Conservation (phyloP, 2,797 vertebrate species). For the Sebastes aleutianus region DNA sequence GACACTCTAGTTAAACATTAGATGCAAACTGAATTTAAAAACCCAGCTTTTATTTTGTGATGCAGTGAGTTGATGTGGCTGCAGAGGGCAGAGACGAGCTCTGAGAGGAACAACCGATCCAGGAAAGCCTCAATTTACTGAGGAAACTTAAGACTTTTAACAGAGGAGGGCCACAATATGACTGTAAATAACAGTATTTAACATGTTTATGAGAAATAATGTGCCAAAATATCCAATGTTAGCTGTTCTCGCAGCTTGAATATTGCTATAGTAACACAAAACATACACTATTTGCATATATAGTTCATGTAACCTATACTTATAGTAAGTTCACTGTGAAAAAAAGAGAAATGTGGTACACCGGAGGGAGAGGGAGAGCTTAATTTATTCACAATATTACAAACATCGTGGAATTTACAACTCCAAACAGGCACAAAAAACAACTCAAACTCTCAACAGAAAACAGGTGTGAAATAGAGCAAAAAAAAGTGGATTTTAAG, state of each 20-base stretch:
- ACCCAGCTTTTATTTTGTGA: not conserved
- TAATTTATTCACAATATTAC: constrained; percentile 83
- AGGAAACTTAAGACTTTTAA: not conserved
- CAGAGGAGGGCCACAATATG: too few species aligned
- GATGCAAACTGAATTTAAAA: not conserved
- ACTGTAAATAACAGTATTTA: not conserved
- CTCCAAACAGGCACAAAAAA: constrained; percentile 65
- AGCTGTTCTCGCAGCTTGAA: not conserved
- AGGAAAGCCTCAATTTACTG: not conserved
- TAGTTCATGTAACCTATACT: not conserved
- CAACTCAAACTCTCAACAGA: constrained; percentile 35
- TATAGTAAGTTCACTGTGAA: not conserved
- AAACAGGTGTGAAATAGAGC: constrained; percentile 20
- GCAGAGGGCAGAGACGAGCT: constrained; percentile 65
- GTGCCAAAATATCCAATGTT: not conserved
- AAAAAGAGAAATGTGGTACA: not conserved
- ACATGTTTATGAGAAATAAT: not conserved
- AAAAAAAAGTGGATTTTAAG: constrained; percentile 17
- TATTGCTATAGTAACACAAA: not conserved
- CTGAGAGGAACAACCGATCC: not conserved
- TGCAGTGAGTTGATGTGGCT: constrained; percentile 16
- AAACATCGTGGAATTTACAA: constrained; percentile 71
- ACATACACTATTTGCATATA: not conserved
- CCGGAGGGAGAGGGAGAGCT: constrained; percentile 49
- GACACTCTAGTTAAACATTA: not conserved